Evolutionary conservation across 2,113 vertebrate genomes (phyloP), one percentile per base, ranked within the genome.

Genomic region (Psophia crepitans): DNA sequence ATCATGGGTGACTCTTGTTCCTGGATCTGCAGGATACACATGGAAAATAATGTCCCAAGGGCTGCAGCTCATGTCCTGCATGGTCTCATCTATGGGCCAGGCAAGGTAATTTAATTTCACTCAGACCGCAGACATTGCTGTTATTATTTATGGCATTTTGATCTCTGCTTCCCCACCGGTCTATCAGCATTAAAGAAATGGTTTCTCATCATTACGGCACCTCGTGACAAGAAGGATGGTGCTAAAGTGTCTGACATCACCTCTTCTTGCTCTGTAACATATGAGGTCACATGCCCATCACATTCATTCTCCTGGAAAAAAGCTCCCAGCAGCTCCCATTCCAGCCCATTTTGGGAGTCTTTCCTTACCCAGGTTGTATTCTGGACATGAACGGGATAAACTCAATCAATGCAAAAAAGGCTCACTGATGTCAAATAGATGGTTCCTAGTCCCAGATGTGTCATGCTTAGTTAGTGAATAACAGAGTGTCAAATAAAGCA

Each of bases 391-490:
- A 88, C 89, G 94, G 54, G 89, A 93, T 97, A 96, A 96, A 95
- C 87, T 83, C 85, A 97, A 93, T 94, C 93, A 93, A 96, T 93
- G 87, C 93, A 94, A 96, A 96, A 96, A 96, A 97, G 89, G 87
- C 96, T 98, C 96, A 97, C 92, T 97, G 96, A 96, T 98, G 98
- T 98, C 98, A 98, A 96, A 97, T 92, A 97, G 97, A 97, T 97
- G 89, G 96, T 94, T 97, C 90, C 87, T 97, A 97, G 97, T 99
- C 98, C 99, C 98, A 98, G 98, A 98, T 96, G 98, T 98, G 98
- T 98, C 98, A 98, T 98, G 98, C 98, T 98, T 95, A 97, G 97
- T 98, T 98, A 98, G 97, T 94, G 95, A 98, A 98, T 98, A 98
- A 98, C 98, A 97, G 97, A 96, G 97, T 98, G 98, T 98, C 98